Evolutionary conservation across 2,113 vertebrate species (phyloP).

Genomic region (Sylvilagus bachmani): DNA sequence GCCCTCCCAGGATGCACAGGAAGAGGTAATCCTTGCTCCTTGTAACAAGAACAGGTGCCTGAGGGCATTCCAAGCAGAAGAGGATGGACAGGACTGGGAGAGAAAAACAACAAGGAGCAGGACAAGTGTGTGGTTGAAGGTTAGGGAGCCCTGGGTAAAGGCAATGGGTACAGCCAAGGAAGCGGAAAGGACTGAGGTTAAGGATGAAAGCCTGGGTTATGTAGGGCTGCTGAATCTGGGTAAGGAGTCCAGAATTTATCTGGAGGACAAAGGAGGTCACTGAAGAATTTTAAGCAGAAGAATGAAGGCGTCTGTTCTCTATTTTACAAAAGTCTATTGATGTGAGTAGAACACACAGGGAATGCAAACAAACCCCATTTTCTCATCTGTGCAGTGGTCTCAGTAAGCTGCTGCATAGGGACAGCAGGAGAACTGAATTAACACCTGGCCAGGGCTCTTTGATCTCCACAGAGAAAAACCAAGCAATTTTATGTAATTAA

Average conservation of each 20-base stretch:
- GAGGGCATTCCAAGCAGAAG: neutral
- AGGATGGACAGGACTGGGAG: neutral
- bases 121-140: neutral
- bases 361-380: neutral
- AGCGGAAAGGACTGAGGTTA: neutral
- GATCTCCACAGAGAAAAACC: conserved; percentile 12
- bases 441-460: neutral
- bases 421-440: neutral
- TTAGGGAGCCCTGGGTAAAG: neutral
- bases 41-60: neutral
- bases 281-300: conserved; percentile 29
- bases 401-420: neutral
- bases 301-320: neutral
- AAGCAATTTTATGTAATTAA: neutral
- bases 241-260: conserved; percentile 12
- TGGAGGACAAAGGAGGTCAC: neutral
- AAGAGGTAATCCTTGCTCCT: neutral
- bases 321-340: neutral
- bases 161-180: neutral
- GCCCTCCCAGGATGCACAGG: neutral
- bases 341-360: neutral
- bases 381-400: neutral
- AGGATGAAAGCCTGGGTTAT: neutral
- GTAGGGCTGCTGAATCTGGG: neutral
- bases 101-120: neutral